Base-by-base conservation (phyloP, 2,113 vertebrate genomes). In the Aegithalos caudatus region DNA sequence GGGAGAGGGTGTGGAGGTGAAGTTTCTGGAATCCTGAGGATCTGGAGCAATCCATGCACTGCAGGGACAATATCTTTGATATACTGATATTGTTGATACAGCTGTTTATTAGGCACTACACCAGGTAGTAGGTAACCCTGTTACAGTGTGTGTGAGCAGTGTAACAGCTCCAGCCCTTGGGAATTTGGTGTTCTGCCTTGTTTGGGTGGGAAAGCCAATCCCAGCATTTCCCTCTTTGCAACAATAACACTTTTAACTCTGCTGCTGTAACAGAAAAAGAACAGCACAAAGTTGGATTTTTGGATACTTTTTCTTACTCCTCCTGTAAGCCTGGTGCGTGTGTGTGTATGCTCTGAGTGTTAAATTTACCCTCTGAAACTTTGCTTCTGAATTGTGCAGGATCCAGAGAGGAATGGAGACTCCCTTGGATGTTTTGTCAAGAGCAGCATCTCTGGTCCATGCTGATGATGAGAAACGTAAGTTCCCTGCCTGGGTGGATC, bases 381-480 rank as follows among this genome's bases (percentile, higher is more conserved):
- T 70, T 56, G 42, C 7, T 25, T 88, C 33, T 94, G 80, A 35
- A 45, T 88, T 86, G 96, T 91, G 24, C 81, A 98, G 98, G 98
- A 89, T 96, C 83, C 90, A 51, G 48, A 97, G 97, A 97, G 98
- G 98, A 97, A 99, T 99, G 99, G 99, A 99, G 98, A 99, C 99
- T 21, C 99, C 99, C 13, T 60, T 99, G 99, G 99, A 99, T 97
- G 99, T 99, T 82, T 84, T 99, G 98, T 99, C 99, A n/a, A 98
- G 99, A 98, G 99, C 99, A 89, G 99, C 99, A 27, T 99, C 99
- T 40, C 98, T 99, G 96, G 98, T 99, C 76, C 99, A 99, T 16
- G 99, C 99, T 9, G 99, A 99, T 51, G 99, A 99, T 86, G 99
- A 99, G 94, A 99, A 99, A 96, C 99, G 99, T 99, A 96, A 99